Evolutionary conservation across 1,140 invertebrate genomes (phyloP).

Genomic region (Lordiphosa stackelbergi): DNA sequence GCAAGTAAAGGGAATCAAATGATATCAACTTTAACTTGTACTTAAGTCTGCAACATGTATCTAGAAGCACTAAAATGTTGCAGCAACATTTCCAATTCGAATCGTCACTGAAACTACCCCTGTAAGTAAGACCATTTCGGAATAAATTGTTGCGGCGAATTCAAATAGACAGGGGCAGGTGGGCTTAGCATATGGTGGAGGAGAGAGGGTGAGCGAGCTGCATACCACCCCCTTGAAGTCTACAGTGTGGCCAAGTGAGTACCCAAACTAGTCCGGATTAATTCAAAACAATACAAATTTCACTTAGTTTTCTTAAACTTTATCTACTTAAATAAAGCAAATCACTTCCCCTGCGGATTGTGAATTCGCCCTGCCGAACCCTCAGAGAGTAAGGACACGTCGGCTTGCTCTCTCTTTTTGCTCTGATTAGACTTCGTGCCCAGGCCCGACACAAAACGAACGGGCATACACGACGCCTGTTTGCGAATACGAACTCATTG

Average conservation of each 20-base stretch:
- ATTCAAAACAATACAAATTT: constrained; percentile 4
- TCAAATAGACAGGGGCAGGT: constrained; percentile 11
- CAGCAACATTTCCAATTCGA: constrained; percentile 15
- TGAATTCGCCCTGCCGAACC: constrained; percentile 29
- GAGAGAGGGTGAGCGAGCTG: background rate
- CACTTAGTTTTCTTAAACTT: no score
- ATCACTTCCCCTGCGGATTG: background rate
- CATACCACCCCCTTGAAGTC: no score
- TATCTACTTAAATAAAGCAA: no score
- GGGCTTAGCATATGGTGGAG: background rate
- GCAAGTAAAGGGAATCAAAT: no score
- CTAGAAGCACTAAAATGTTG: constrained; percentile 31
- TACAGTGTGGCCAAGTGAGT: no score
- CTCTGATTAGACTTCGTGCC: background rate
- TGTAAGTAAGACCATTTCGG: constrained; percentile 20
- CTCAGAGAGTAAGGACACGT: no score
- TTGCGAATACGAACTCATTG: constrained; percentile 24
- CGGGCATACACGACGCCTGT: constrained; percentile 25
- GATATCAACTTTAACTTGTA: no score
- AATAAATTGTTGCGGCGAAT: constrained; percentile 14
- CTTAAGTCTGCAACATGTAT: constrained; percentile 1
- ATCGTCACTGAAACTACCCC: constrained; percentile 5
- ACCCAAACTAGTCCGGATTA: background rate
- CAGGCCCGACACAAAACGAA: constrained; percentile 5
- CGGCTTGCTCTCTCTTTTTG: background rate